phyloP scores from a whole-genome alignment of 2,113 vertebrate species.

The Panthera uncia region DNA sequence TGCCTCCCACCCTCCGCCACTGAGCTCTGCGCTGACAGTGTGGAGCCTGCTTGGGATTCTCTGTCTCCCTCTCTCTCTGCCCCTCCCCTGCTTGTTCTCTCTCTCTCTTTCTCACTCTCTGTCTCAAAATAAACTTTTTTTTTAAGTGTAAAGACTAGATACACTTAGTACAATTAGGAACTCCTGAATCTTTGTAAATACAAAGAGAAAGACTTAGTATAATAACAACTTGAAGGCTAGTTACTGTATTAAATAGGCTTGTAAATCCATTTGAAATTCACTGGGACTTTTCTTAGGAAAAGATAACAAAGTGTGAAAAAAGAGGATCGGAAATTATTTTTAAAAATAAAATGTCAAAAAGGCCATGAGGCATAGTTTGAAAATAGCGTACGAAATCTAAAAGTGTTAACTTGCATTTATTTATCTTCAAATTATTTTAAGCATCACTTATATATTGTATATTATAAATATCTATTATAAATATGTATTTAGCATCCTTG shows the following conservation, averaged over 20 bases:
- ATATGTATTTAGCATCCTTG: neutral
- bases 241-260: neutral
- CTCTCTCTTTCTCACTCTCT: too few relatives aligned
- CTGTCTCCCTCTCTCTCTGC: too few relatives aligned
- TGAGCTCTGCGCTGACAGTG: too few relatives aligned
- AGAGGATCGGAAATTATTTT: neutral
- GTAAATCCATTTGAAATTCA: neutral
- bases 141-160: too few relatives aligned
- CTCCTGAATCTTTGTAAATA: neutral
- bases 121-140: too few relatives aligned
- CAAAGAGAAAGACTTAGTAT: neutral
- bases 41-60: too few relatives aligned
- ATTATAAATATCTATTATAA: neutral
- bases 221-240: neutral
- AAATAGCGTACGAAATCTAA: neutral
- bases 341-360: neutral
- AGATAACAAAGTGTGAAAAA: neutral
- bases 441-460: neutral
- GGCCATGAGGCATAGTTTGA: neutral
- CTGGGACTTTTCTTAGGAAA: neutral
- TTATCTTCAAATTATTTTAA: slow-evolving; percentile 13
- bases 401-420: neutral
- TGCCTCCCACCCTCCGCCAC: too few relatives aligned
- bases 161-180: neutral
- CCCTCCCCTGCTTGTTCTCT: too few relatives aligned